Conservation (phyloP, 2,797 vertebrate species). For the Taeniopygia guttata region DNA sequence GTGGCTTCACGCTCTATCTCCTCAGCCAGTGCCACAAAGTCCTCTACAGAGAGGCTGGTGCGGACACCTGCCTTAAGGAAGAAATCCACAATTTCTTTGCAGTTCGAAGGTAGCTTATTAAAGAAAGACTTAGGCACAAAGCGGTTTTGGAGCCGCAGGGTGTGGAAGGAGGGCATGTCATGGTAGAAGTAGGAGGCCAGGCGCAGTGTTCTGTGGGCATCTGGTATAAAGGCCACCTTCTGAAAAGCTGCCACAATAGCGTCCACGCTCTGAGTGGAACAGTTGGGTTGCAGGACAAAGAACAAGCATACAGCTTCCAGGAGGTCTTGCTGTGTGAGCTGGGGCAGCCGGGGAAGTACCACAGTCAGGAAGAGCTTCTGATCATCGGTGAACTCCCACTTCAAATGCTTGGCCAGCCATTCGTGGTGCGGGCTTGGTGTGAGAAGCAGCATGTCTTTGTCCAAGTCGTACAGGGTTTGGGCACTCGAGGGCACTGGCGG, state of each 20-base stretch:
- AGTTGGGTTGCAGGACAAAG: neutral
- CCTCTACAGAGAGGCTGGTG: neutral
- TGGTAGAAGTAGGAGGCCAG: slow-evolving; percentile 46
- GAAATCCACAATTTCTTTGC: fast-evolving
- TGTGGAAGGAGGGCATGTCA: neutral
- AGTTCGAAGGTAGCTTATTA: fast-evolving
- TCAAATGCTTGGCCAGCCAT: fast-evolving
- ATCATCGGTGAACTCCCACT: neutral
- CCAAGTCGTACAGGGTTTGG: slow-evolving; percentile 15
- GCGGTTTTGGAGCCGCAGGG: slow-evolving; percentile 9
- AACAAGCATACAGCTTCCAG: slow-evolving; percentile 21
- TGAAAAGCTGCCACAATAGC: neutral
- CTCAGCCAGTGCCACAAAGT: slow-evolving; percentile 45
- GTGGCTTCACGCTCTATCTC: slow-evolving; percentile 5
- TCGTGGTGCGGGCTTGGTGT: fast-evolving
- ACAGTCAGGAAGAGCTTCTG: neutral
- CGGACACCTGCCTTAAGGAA: slow-evolving; percentile 25
- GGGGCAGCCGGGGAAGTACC: slow-evolving; percentile 22
- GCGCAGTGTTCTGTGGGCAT: neutral
- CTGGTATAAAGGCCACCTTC: slow-evolving; percentile 39
- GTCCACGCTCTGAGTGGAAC: fast-evolving
- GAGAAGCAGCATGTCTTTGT: slow-evolving; percentile 20
- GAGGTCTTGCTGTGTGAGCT: neutral
- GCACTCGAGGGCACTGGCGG: neutral
- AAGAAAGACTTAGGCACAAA: slow-evolving; percentile 59